phyloP scores from a whole-genome alignment of 2,113 vertebrate genomes.

The Carollia perspicillata region DNA sequence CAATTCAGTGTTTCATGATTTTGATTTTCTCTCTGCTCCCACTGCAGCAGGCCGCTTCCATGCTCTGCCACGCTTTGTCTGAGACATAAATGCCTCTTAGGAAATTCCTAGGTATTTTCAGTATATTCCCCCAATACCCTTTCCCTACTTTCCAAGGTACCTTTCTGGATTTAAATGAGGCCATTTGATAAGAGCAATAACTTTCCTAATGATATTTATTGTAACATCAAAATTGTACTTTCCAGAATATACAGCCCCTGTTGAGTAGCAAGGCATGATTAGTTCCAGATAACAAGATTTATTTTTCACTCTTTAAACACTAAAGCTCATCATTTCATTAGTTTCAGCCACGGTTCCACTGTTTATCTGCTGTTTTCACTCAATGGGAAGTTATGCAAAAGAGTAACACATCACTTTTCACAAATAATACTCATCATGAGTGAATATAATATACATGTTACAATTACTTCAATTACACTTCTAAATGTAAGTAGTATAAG shows the following conservation, averaged over 20 bases:
- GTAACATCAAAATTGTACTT: background rate
- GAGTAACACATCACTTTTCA: background rate
- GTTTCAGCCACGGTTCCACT: background rate
- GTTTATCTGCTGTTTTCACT: conserved; percentile 15
- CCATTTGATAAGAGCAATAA: conserved; percentile 16
- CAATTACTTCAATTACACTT: background rate
- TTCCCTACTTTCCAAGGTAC: background rate
- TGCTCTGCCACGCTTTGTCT: background rate
- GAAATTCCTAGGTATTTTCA: background rate
- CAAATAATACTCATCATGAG: background rate
- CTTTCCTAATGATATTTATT: conserved; percentile 15
- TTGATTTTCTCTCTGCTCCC: background rate
- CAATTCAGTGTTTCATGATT: background rate
- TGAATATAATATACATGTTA: background rate
- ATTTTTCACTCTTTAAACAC: conserved; percentile 10
- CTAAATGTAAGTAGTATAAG: background rate
- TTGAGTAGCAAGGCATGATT: background rate
- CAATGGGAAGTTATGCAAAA: conserved; percentile 27
- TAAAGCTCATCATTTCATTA: conserved; percentile 24
- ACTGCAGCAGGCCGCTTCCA: background rate
- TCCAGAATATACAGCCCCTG: background rate
- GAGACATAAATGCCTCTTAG: background rate
- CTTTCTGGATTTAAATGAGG: background rate
- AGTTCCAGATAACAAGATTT: background rate
- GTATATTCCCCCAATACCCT: background rate